Evolutionary conservation across 2,113 vertebrate genomes (phyloP), one percentile per base, ranked within the genome.

Genomic region (Thymallus thymallus): DNA sequence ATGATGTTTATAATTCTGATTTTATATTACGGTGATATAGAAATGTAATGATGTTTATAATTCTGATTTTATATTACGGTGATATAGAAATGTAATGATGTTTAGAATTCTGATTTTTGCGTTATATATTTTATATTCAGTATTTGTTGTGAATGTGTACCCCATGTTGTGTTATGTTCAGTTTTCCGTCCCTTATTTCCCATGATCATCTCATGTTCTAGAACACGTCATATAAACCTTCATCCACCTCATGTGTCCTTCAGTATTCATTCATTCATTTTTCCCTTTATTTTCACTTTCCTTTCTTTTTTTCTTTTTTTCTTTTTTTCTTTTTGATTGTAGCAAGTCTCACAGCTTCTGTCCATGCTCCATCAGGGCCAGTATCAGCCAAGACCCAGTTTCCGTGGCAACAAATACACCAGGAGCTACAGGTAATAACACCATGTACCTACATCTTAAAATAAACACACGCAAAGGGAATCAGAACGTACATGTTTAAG

Each of bases 321-420:
- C 9, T 41, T 1, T 35, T 41, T 41, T 2, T 41, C 45, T 3
- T 88, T 74, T 77, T 75, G 83, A 88, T 88, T 93, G 94, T 93
- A 95, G 95, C 96, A 98, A 98, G 98, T 99, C 83, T 99, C 98
- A 88, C 98, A 99, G 91, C 96, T 99, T 93, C 96, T 99, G 84
- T 98, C 97, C 9, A 98, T 99, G 96, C 97, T 99, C 86, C 97
- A 98, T 90, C 97, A 99, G 91, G 98, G 98, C 80, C 98, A 99
- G 65, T 99, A 98, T 91, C 98, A 99, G 88, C 98, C 98, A 85
- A 94, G 98, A 86, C 98, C 98, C 87, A 98, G 94, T 91, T 99
- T 99, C 93, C 94, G 97, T 92, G 98, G 97, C 89, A 99, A 99
- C 91, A 99, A 99, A 90, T 98, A 98, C 87, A 97, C 97, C 83